Conservation (phyloP, 2,888 invertebrate genomes). For the Harmothoe impar region DNA sequence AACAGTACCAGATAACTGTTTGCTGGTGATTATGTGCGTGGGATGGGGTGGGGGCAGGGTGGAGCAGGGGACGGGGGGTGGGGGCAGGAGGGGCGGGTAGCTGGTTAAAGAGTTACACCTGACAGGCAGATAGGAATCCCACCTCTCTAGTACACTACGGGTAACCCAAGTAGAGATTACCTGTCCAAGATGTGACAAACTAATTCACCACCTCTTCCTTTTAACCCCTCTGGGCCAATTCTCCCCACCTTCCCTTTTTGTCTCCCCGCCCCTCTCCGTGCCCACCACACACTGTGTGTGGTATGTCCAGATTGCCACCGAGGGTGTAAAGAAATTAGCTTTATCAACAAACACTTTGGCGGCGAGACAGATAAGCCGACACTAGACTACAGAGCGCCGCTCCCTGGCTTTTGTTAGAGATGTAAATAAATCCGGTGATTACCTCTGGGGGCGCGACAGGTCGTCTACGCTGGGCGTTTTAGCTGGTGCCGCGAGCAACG, state of each 20-base stretch:
- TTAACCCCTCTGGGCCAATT: background rate
- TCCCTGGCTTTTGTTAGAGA: background rate
- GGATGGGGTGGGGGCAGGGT: background rate
- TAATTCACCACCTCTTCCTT: background rate
- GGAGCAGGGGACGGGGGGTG: no score
- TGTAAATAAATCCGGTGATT: conserved; percentile 52
- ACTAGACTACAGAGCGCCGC: background rate
- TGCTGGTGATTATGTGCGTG: background rate
- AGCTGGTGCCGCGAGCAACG: conserved; percentile 33
- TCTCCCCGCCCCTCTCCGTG: background rate
- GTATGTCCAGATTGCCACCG: background rate
- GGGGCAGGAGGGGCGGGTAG: no score
- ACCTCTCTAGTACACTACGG: background rate
- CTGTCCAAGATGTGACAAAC: conserved; percentile 37
- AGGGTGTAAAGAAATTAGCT: conserved; percentile 60
- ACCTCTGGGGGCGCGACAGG: conserved; percentile 15
- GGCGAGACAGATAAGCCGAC: background rate
- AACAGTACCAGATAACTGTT: conserved; percentile 36
- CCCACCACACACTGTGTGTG: conserved; percentile 32
- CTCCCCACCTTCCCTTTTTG: background rate
- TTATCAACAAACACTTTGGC: conserved; percentile 59
- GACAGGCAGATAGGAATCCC: background rate
- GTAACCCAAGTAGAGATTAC: conserved; percentile 14
- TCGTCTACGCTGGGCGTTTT: background rate
- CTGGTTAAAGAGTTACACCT: background rate